These are phyloP conservation scores for Tenthredo distinguenda DNA, from an alignment of 2,888 invertebrate species.

Conservation along the genomic window DNA sequence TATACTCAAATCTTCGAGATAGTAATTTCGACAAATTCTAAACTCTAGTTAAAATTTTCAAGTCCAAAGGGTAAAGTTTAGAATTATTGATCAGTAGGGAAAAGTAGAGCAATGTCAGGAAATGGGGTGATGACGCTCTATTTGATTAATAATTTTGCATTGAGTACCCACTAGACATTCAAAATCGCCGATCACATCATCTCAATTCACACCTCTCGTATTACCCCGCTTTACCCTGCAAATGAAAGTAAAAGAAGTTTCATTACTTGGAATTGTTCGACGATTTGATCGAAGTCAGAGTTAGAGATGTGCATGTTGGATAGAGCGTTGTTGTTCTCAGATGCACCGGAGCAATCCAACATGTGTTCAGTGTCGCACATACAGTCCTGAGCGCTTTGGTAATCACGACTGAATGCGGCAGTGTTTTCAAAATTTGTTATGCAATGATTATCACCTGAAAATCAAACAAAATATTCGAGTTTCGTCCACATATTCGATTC, in stretches of 20 bases:
- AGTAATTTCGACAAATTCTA: conserved; percentile 37
- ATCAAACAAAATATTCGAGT: conserved; percentile 57
- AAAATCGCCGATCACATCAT: not conserved
- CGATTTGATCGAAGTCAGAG: conserved; percentile 85
- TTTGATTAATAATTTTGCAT: not conserved
- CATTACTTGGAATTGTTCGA: conserved; percentile 81
- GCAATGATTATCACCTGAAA: conserved; percentile 91
- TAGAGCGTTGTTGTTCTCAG: conserved; percentile 73
- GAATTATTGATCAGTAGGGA: not conserved
- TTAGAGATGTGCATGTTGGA: conserved; percentile 76
- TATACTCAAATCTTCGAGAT: not conserved
- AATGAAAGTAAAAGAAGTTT: not conserved
- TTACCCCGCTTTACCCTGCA: not conserved
- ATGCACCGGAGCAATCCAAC: conserved; percentile 90
- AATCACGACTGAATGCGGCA: conserved; percentile 96
- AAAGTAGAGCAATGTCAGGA: not conserved
- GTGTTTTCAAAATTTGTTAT: conserved; percentile 96
- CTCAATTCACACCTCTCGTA: not conserved
- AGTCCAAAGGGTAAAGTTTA: not conserved
- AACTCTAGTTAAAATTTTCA: conserved; percentile 20
- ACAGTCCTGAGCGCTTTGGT: conserved; percentile 95
- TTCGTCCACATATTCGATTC: conserved; percentile 27
- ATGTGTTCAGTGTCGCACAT: conserved; percentile 99
- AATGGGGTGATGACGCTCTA: not conserved
- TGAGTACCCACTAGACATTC: not conserved